Conservation (phyloP, 1,140 invertebrate genomes). For the Lycorma delicatula region DNA sequence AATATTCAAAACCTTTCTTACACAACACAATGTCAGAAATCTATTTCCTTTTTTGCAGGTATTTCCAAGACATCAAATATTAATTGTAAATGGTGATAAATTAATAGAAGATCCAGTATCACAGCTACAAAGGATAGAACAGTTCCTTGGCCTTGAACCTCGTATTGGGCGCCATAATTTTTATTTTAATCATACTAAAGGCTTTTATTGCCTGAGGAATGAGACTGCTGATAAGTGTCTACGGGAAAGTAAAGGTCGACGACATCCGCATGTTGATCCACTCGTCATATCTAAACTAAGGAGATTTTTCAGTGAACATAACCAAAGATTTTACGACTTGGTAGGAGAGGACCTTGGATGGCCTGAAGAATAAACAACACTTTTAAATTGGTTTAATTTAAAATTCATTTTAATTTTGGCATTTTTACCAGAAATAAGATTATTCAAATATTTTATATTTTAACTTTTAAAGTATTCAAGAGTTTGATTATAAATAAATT, state of each 20-base stretch:
- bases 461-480: background rate
- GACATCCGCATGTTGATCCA: conserved; percentile 79
- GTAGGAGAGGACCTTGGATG: conserved; percentile 86
- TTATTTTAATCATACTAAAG: conserved; percentile 94
- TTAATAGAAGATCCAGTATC: conserved; percentile 91
- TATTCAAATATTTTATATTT: background rate
- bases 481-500: background rate
- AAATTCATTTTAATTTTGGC: background rate
- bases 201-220: conserved; percentile 89
- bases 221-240: conserved; percentile 84
- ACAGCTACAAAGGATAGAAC: conserved; percentile 78
- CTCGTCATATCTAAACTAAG: conserved; percentile 77
- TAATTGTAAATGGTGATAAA: conserved; percentile 91
- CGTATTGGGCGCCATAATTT: conserved; percentile 81
- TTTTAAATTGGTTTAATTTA: background rate
- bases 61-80: conserved; percentile 82
- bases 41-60: conserved; percentile 37
- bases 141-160: conserved; percentile 74
- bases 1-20: too few species aligned
- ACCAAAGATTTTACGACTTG: conserved; percentile 90
- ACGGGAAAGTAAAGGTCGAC: conserved; percentile 87
- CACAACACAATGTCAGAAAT: too few species aligned
- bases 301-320: conserved; percentile 90
- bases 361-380: conserved; percentile 58
- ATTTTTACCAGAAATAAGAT: background rate